phyloP scores from a whole-genome alignment of 2,797 vertebrate genomes.

The Leucoraja ocellata region DNA sequence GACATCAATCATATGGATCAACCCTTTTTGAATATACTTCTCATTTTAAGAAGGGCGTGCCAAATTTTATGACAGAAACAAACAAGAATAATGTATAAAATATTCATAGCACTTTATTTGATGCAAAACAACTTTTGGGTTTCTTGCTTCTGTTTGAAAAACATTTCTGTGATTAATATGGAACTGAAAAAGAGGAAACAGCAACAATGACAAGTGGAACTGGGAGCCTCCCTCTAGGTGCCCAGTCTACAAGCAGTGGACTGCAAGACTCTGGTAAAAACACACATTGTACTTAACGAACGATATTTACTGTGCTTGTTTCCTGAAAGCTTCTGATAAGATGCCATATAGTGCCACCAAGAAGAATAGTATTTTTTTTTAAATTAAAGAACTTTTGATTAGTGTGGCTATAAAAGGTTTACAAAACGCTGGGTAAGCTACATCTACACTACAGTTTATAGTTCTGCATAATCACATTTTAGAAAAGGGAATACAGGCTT shows the following conservation, averaged over 20 bases:
- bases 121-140: background rate
- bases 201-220: background rate
- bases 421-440: background rate
- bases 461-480: background rate
- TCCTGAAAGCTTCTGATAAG: background rate
- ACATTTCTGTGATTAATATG: background rate
- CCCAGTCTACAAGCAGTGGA: background rate
- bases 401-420: too few species aligned
- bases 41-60: background rate
- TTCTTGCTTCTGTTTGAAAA: background rate
- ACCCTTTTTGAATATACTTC: background rate
- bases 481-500: background rate
- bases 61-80: background rate
- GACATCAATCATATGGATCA: background rate
- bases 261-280: background rate
- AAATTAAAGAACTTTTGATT: background rate
- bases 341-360: background rate
- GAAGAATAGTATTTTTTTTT: background rate
- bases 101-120: background rate
- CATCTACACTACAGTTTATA: background rate
- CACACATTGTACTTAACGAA: background rate
- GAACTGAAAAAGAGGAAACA: background rate
- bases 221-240: background rate
- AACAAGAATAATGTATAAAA: background rate
- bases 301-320: background rate